Base-by-base conservation (phyloP, 2,113 vertebrate genomes). In the Dicrurus megarhynchus region DNA sequence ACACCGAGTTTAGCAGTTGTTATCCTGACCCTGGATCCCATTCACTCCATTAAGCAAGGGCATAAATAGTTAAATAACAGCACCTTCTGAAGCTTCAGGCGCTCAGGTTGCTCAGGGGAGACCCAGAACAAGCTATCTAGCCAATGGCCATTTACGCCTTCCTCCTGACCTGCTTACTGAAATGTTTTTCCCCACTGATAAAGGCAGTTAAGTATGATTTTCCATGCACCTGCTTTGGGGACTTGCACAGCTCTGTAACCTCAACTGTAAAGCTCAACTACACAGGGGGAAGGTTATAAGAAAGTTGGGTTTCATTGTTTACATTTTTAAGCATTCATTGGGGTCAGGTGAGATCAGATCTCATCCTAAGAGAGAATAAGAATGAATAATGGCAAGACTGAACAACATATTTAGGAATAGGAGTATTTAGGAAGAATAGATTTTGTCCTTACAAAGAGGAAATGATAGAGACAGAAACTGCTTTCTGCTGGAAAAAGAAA, bases 181-280 rank as follows among this genome's bases (percentile, higher is more conserved):
- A 90, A 87, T 67, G 39, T n/a, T 85, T 93, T 74, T 52, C 65
- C 78, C 87, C 35, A 44, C 73, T 59, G 84, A 59, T 53, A 22
- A 73, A 79, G 63, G 50, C 78, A 77, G 87, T 90, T 79, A 59
- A 61, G 53, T 50, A 50, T 13, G n/a, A 78, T 93, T 94, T 86
- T 92, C 76, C 74, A 63, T 46, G 49, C 86, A 95, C 83, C 87
- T 96, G 95, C 95, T 95, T 78, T 94, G 61, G 88, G 91, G 88
- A 82, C 57, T 87, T 57, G 41, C 76, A 35, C 64, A 50, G 50
- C 81, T 63, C 83, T 68, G 23, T 55, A 84, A 76, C 74, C 44
- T n/a, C n/a, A n/a, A n/a, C n/a, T n/a, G n/a, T n/a, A n/a, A n/a
- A 49, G 65, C 73, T 89, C 83, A 92, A 61, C 46, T 84, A 44